Evolutionary conservation across 2,888 invertebrate species (phyloP).

Genomic region (Cosmorhoe ocellata): DNA sequence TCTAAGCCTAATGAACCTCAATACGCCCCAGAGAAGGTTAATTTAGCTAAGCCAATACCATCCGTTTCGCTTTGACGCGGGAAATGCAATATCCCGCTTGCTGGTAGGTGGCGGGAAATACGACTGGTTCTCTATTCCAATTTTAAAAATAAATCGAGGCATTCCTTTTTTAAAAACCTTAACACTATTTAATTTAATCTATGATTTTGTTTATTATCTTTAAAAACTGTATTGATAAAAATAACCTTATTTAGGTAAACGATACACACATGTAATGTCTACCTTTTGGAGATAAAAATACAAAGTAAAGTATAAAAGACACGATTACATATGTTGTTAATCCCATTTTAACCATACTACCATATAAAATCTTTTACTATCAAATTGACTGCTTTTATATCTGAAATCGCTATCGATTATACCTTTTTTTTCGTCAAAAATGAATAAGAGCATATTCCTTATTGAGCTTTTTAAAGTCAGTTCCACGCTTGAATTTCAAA

Average conservation of each 20-base stretch:
- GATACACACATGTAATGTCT: too few species aligned
- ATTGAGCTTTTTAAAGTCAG: slow-evolving; percentile 17
- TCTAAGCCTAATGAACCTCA: neutral
- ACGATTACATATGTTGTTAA: slow-evolving; percentile 11
- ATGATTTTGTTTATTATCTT: too few species aligned
- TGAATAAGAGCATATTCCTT: slow-evolving; percentile 15
- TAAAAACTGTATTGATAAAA: too few species aligned
- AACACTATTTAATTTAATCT: too few species aligned
- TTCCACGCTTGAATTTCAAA: slow-evolving; percentile 34
- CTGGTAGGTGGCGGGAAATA: neutral
- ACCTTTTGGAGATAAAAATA: neutral
- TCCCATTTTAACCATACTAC: neutral
- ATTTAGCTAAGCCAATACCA: slow-evolving; percentile 7
- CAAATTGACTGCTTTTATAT: neutral
- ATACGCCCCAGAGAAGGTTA: slow-evolving; percentile 8
- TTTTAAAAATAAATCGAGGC: neutral
- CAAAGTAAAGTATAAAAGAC: neutral
- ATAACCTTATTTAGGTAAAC: too few species aligned
- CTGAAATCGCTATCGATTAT: slow-evolving; percentile 1
- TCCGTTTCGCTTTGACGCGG: slow-evolving; percentile 17
- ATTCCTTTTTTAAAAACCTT: too few species aligned
- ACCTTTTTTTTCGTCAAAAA: slow-evolving; percentile 11
- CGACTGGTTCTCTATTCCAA: slow-evolving; percentile 5
- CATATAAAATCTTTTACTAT: neutral
- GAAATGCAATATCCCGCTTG: slow-evolving; percentile 21